A percentile compares a stretch with the other conserved stretches of the same genome.
Evolutionary conservation across 2,113 vertebrate genomes (phyloP).

Genomic region (Lepus europaeus): DNA sequence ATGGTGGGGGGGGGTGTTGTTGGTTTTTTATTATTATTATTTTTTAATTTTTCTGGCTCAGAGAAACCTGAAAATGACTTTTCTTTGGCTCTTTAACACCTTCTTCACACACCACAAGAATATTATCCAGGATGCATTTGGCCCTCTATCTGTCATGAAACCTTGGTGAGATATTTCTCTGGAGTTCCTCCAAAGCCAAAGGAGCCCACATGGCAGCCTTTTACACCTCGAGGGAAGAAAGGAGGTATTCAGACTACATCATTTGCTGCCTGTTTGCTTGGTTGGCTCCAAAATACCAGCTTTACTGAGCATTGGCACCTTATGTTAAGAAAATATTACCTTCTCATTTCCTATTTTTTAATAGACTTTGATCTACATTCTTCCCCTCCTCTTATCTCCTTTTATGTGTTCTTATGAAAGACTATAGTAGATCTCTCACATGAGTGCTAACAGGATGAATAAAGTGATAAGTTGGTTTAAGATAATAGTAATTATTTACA

Average conservation of each 20-base stretch:
- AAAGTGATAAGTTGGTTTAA: slow-evolving; percentile 53
- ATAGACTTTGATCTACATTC: slow-evolving; percentile 41
- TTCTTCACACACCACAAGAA: slow-evolving; percentile 75
- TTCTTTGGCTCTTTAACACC: slow-evolving; percentile 80
- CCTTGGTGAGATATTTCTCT: slow-evolving; percentile 83
- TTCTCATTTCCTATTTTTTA: slow-evolving; percentile 60
- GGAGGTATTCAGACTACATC: slow-evolving; percentile 76
- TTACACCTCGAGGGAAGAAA: slow-evolving; percentile 80
- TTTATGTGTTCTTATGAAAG: not conserved
- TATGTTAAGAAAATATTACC: slow-evolving; percentile 79
- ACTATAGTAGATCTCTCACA: not conserved
- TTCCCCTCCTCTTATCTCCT: not conserved
- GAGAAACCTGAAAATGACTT: slow-evolving; percentile 81
- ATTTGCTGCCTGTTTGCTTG: slow-evolving; percentile 75
- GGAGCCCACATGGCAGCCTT: slow-evolving; percentile 81
- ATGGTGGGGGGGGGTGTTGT: not conserved
- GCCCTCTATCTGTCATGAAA: slow-evolving; percentile 79
- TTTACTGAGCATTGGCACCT: slow-evolving; percentile 66
- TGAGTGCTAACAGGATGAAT: slow-evolving; percentile 10
- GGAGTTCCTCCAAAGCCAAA: slow-evolving; percentile 79
- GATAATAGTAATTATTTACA: slow-evolving; percentile 40
- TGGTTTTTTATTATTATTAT: too few relatives aligned
- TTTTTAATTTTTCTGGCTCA: slow-evolving; percentile 67
- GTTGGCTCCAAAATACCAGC: slow-evolving; percentile 70
- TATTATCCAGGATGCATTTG: slow-evolving; percentile 75